These are phyloP conservation scores for Callyntrura guangdongensis DNA, from an alignment of 2,888 invertebrate species.

Conservation along the genomic window DNA sequence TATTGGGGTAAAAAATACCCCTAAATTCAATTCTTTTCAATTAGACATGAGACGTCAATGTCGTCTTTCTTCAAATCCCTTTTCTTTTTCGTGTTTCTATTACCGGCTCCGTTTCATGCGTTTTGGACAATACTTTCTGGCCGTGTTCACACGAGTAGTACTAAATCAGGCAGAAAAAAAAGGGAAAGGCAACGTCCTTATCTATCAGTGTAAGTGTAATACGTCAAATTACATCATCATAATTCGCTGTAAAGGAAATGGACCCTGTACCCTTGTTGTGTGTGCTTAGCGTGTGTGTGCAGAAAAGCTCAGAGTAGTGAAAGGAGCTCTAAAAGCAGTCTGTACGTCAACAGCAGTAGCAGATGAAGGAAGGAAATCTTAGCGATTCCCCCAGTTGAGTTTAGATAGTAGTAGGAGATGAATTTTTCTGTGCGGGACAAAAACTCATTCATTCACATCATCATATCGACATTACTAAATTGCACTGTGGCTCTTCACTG, in stretches of 20 bases:
- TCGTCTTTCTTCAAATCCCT: not conserved
- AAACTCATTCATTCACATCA: slow-evolving; percentile 23
- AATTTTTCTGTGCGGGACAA: slow-evolving; percentile 23
- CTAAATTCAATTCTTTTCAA: slow-evolving; percentile 44
- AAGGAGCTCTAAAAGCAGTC: not conserved
- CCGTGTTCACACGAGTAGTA: not conserved
- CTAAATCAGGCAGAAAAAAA: not conserved
- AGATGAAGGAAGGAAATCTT: slow-evolving; percentile 12
- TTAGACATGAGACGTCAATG: not conserved
- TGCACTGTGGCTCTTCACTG: not conserved
- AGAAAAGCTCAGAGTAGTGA: not conserved
- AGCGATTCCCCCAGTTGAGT: not conserved
- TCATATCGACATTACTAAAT: not conserved
- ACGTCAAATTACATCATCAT: not conserved
- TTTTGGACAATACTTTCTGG: not conserved
- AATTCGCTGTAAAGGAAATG: slow-evolving; percentile 23
- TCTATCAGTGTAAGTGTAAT: not conserved
- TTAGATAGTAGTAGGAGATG: too few species aligned
- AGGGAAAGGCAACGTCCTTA: not conserved
- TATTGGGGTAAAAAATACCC: not conserved
- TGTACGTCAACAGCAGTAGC: not conserved
- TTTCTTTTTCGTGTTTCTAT: not conserved
- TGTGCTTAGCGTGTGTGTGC: not conserved
- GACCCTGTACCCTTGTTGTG: not conserved
- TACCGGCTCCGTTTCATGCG: not conserved